A percentile compares a stretch with the other conserved stretches of the same genome.
These are phyloP conservation scores for Astropecten irregularis DNA, from an alignment of 53 echinoderm and acorn worm genomes.

Conservation along the genomic window DNA sequence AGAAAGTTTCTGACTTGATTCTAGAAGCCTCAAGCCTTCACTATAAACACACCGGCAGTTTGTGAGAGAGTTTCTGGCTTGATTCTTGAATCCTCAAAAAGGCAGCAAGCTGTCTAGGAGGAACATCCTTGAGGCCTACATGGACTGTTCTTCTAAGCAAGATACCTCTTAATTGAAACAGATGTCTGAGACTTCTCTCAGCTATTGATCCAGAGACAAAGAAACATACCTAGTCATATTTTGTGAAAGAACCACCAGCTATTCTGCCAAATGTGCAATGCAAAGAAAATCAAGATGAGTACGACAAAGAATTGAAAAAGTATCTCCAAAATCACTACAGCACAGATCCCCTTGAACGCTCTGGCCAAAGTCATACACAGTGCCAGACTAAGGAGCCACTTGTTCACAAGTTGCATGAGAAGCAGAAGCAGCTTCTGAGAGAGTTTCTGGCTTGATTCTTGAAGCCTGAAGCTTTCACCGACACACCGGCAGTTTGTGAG, in stretches of 20 bases:
- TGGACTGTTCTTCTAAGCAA: not conserved
- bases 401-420: slow-evolving; percentile 42
- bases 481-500: too few relatives aligned
- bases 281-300: not conserved
- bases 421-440: slow-evolving; percentile 43
- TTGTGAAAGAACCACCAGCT: not conserved
- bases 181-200: not conserved
- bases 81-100: too few relatives aligned
- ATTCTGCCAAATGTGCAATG: not conserved
- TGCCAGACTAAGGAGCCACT: slow-evolving; percentile 34
- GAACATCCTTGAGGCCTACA: not conserved
- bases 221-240: not conserved
- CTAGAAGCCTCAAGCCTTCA: too few relatives aligned
- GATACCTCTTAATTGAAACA: not conserved
- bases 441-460: too few relatives aligned
- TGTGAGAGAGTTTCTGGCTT: too few relatives aligned
- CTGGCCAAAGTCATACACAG: slow-evolving; percentile 57
- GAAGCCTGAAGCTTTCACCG: too few relatives aligned
- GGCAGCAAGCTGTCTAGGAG: not conserved
- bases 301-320: not conserved
- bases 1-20: too few relatives aligned
- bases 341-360: slow-evolving; percentile 37
- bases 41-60: too few relatives aligned
- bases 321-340: too few relatives aligned
- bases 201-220: not conserved